phyloP scores from a whole-genome alignment of 2,888 invertebrate genomes.

The Diarsia brunnea region DNA sequence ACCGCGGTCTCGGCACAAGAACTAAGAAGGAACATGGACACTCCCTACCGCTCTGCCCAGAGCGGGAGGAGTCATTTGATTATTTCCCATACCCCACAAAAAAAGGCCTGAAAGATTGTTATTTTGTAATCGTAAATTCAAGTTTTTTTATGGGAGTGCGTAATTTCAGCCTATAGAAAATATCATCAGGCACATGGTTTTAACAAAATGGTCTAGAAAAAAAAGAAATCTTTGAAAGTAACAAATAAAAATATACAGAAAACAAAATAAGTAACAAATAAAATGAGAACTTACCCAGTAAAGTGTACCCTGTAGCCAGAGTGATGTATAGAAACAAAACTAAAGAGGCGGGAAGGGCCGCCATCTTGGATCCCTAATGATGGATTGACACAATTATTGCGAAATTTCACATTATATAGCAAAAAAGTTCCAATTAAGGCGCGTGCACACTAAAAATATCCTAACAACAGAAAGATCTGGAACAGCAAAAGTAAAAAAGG shows the following conservation, averaged over 20 bases:
- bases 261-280: neutral
- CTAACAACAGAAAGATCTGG: no score
- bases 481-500: no score
- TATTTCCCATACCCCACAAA: no score
- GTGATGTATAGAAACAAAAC: conserved; percentile 43
- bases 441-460: conserved; percentile 6
- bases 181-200: neutral
- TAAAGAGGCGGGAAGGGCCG: conserved; percentile 49
- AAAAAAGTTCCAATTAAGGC: conserved; percentile 11
- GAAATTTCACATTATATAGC: conserved; percentile 40
- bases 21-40: no score
- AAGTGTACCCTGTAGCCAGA: conserved; percentile 43
- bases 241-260: neutral
- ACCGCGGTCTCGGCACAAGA: no score
- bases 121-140: neutral
- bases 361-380: conserved; percentile 50
- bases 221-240: neutral
- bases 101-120: neutral
- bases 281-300: conserved; percentile 49
- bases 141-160: neutral
- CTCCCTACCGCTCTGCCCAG: no score
- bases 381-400: conserved; percentile 34
- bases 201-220: neutral
- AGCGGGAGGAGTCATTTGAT: no score
- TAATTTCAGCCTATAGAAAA: neutral